These are phyloP conservation scores for Megalops cyprinoides DNA, from an alignment of 2,797 vertebrate genomes.

Conservation along the genomic window DNA sequence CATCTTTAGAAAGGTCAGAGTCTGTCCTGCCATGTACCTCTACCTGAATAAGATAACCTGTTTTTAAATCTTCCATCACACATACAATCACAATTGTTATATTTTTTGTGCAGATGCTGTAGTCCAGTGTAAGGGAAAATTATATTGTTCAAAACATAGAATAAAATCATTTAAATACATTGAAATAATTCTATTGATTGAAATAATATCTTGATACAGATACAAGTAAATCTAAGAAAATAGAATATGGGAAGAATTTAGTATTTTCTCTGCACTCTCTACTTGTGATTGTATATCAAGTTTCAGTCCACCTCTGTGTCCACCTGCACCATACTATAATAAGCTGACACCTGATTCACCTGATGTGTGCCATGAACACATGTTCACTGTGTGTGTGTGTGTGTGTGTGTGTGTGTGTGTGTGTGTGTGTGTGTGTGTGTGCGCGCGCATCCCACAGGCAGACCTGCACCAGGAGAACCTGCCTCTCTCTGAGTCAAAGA, in stretches of 20 bases:
- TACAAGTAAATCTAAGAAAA: background rate
- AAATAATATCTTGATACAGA: background rate
- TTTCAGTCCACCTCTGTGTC: background rate
- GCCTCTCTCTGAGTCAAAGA: slow-evolving; percentile 58
- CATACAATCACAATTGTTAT: background rate
- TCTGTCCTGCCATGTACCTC: slow-evolving; percentile 11
- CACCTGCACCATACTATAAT: background rate
- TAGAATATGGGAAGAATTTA: background rate
- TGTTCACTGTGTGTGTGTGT: slow-evolving; percentile 21
- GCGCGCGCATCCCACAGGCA: slow-evolving; percentile 66
- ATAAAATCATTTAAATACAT: background rate
- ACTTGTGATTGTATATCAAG: too few species aligned
- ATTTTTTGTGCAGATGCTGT: background rate
- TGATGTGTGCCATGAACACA: background rate
- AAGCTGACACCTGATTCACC: background rate
- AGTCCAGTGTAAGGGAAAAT: background rate
- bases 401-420: background rate
- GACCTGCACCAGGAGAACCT: slow-evolving; percentile 81
- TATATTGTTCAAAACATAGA: background rate
- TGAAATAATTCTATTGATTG: background rate
- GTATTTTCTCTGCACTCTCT: too few species aligned
- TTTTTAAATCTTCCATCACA: background rate
- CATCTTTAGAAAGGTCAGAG: slow-evolving; percentile 84
- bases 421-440: slow-evolving; percentile 4
- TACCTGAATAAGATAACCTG: background rate